phyloP scores from a whole-genome alignment of 2,888 invertebrate species.

The Monochamus alternatus region DNA sequence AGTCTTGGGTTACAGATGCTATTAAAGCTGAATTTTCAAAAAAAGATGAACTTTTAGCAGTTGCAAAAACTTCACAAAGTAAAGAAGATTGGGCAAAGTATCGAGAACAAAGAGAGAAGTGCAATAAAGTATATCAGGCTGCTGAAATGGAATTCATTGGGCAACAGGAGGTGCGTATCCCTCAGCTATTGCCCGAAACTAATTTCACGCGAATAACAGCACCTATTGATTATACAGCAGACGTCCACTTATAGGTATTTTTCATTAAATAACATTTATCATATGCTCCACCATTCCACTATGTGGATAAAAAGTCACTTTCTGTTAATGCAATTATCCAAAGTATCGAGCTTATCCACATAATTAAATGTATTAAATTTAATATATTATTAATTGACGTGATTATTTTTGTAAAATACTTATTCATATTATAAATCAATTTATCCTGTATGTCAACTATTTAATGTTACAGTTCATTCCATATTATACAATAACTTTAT shows the following conservation, averaged over 20 bases:
- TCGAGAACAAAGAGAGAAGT: conserved; percentile 75
- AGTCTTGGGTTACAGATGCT: conserved; percentile 75
- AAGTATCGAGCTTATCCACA: conserved; percentile 29
- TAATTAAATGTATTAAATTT: not conserved
- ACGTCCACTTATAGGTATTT: conserved; percentile 70
- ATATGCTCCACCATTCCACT: conserved; percentile 46
- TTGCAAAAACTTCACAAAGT: conserved; percentile 71
- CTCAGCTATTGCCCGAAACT: conserved; percentile 70
- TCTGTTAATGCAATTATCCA: conserved; percentile 48
- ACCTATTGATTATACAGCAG: conserved; percentile 71
- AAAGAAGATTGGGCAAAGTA: conserved; percentile 75
- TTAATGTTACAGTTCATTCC: too few species aligned
- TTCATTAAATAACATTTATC: conserved; percentile 54
- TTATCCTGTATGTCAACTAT: too few species aligned
- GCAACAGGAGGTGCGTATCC: conserved; percentile 73
- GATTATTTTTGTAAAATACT: too few species aligned
- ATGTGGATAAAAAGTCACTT: conserved; percentile 26
- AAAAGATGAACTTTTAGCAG: conserved; percentile 72
- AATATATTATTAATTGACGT: too few species aligned
- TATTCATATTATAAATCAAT: too few species aligned
- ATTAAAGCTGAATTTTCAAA: conserved; percentile 72
- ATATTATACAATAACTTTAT: too few species aligned
- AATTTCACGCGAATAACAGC: conserved; percentile 68
- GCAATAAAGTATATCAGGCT: conserved; percentile 73
- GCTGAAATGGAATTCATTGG: conserved; percentile 74